Percentiles rank a stretch among this genome's conserved stretches.
Conservation (phyloP, 2,888 invertebrate species). For the Pseudoips prasinana region DNA sequence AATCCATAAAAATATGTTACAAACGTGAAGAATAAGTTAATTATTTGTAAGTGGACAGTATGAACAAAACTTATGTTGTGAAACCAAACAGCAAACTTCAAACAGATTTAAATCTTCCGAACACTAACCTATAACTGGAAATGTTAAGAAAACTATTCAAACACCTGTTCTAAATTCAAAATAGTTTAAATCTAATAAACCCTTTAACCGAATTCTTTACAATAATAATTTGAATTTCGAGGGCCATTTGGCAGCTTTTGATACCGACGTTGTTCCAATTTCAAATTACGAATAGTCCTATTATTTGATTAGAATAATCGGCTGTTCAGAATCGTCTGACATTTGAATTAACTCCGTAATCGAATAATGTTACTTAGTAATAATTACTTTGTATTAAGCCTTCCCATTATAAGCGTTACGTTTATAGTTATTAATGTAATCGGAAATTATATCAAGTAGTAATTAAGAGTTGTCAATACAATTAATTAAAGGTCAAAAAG, state of each 20-base stretch:
- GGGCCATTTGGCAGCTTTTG: slow-evolving; percentile 31
- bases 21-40: no score
- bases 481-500: no score
- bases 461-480: no score
- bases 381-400: slow-evolving; percentile 17
- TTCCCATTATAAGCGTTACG: no score
- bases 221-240: slow-evolving; percentile 27
- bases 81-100: no score
- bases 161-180: slow-evolving; percentile 30
- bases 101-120: no score
- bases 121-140: no score
- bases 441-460: no score
- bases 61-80: no score
- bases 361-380: slow-evolving; percentile 20
- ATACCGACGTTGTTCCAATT: slow-evolving; percentile 42
- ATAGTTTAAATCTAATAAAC: slow-evolving; percentile 21
- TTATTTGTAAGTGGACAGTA: no score
- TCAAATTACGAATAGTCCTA: slow-evolving; percentile 45
- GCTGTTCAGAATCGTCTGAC: slow-evolving; percentile 30
- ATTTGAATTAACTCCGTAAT: slow-evolving; percentile 28
- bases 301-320: slow-evolving; percentile 36
- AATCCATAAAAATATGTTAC: no score
- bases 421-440: no score
- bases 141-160: slow-evolving; percentile 29
- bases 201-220: slow-evolving; percentile 28